These are phyloP conservation scores for Hyles vespertilio DNA, from an alignment of 1,140 invertebrate species.

Conservation along the genomic window DNA sequence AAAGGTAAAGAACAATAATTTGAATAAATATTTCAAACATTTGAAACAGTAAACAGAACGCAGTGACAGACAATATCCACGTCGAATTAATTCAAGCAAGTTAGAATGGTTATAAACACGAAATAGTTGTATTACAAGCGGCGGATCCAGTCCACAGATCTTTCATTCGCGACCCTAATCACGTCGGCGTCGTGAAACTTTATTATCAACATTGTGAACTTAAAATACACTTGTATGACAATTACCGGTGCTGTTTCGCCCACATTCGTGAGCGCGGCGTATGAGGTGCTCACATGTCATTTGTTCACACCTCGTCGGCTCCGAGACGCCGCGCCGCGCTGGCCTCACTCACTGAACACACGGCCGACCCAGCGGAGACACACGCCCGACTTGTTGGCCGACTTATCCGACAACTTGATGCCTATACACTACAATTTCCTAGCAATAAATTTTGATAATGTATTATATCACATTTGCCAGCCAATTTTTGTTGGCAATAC, in stretches of 20 bases:
- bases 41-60: too few species aligned
- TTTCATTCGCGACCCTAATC: constrained; percentile 47
- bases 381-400: too few species aligned
- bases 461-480: too few species aligned
- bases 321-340: constrained; percentile 9
- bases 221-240: constrained; percentile 66
- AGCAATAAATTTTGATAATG: too few species aligned
- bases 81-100: not conserved
- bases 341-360: constrained; percentile 14
- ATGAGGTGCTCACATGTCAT: constrained; percentile 48
- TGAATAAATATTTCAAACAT: too few species aligned
- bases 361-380: not conserved
- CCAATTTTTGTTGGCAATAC: too few species aligned
- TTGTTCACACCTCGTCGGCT: constrained; percentile 49
- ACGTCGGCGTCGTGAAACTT: constrained; percentile 40
- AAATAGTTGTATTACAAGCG: constrained; percentile 27
- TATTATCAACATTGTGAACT: constrained; percentile 44
- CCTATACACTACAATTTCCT: too few species aligned
- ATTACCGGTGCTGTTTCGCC: constrained; percentile 48
- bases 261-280: constrained; percentile 29
- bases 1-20: too few species aligned
- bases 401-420: too few species aligned
- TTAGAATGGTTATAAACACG: constrained; percentile 16
- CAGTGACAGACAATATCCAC: too few species aligned
- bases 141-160: constrained; percentile 35